Conservation (phyloP, 2,888 invertebrate genomes). For the Diogma glabrata region DNA sequence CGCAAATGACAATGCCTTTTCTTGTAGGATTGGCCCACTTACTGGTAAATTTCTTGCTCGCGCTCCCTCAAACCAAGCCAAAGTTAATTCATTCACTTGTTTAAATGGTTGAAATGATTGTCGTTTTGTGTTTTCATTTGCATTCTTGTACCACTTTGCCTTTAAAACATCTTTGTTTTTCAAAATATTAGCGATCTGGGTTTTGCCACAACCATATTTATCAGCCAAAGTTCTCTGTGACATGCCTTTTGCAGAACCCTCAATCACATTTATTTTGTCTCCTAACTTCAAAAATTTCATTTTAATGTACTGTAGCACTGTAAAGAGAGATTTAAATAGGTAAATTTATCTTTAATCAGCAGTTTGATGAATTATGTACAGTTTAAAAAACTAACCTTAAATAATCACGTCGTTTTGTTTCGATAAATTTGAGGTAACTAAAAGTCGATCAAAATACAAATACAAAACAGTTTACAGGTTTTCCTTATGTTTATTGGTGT, state of each 20-base stretch:
- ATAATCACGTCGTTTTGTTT: too few species aligned
- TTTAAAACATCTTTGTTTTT: not conserved
- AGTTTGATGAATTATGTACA: too few species aligned
- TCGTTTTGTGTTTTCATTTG: not conserved
- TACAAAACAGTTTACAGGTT: too few species aligned
- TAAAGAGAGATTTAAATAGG: too few species aligned
- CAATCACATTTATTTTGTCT: constrained; percentile 1
- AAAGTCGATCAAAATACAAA: too few species aligned
- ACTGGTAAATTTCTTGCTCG: not conserved
- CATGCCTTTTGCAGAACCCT: not conserved
- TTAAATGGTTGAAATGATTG: constrained; percentile 3
- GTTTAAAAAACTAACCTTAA: too few species aligned
- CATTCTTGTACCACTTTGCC: not conserved
- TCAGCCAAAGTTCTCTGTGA: not conserved
- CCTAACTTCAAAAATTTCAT: not conserved
- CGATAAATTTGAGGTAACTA: too few species aligned
- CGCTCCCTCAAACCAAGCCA: not conserved
- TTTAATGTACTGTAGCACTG: constrained; percentile 1
- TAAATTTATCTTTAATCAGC: too few species aligned
- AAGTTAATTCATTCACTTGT: not conserved
- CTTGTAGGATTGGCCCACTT: constrained; percentile 1
- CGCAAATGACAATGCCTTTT: not conserved
- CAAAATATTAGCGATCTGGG: not conserved
- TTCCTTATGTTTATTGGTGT: too few species aligned
- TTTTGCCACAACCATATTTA: not conserved